These are phyloP conservation scores for Camptogramma bilineatum DNA, from an alignment of 2,888 invertebrate species.

Conservation along the genomic window DNA sequence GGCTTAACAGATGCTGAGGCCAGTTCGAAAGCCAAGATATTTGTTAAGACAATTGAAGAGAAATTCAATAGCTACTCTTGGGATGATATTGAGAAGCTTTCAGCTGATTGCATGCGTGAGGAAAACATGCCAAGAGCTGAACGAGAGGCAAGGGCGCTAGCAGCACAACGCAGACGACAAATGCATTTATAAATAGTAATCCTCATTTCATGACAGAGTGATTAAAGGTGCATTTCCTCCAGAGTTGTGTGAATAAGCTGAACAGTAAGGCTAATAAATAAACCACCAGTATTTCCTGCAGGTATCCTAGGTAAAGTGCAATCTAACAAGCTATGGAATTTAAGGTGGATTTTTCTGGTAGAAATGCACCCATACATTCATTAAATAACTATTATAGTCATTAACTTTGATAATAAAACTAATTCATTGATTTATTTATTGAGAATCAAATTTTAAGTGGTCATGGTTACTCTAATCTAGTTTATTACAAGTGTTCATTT, in stretches of 20 bases:
- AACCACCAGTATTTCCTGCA: not conserved
- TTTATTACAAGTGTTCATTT: not conserved
- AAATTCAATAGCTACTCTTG: constrained; percentile 84
- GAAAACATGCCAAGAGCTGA: constrained; percentile 51
- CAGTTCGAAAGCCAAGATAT: constrained; percentile 84
- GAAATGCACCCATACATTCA: not conserved
- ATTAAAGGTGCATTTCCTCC: not conserved
- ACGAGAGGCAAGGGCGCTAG: not conserved
- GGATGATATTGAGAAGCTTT: constrained; percentile 86
- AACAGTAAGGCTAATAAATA: not conserved
- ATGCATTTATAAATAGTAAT: not conserved
- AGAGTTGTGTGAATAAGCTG: not conserved
- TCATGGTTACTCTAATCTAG: not conserved
- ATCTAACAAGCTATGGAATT: no score
- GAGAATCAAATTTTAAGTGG: not conserved
- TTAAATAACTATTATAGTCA: not conserved
- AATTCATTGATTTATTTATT: not conserved
- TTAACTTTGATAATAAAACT: no score
- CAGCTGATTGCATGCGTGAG: constrained; percentile 65
- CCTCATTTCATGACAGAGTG: not conserved
- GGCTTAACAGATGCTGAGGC: constrained; percentile 87
- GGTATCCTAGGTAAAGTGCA: not conserved
- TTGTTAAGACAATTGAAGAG: constrained; percentile 82
- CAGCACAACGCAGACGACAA: not conserved
- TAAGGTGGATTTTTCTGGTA: not conserved